Evolutionary conservation across 1,140 invertebrate species (phyloP).

Genomic region (Scaptodrosophila lebanonensis): DNA sequence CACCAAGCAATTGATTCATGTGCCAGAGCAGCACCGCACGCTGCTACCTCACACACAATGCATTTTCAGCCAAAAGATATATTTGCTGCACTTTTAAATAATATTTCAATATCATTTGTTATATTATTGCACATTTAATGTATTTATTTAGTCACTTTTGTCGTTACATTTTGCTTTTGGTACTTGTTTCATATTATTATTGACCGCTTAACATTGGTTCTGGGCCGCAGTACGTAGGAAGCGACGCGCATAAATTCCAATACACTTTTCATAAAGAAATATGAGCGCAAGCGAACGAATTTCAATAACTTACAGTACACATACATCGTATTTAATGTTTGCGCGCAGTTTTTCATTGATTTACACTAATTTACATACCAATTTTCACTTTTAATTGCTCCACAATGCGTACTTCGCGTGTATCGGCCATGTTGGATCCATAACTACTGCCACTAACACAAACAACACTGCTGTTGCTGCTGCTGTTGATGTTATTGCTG

Average conservation of each 20-base stretch:
- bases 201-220: slow-evolving; percentile 15
- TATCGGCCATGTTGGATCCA: slow-evolving; percentile 91
- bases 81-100: slow-evolving; percentile 28
- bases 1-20: slow-evolving; percentile 30
- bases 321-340: slow-evolving; percentile 12
- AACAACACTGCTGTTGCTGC: slow-evolving; percentile 49
- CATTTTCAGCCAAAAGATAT: slow-evolving; percentile 48
- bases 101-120: slow-evolving; percentile 7
- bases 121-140: not conserved
- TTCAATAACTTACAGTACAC: slow-evolving; percentile 20
- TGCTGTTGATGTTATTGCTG: slow-evolving; percentile 22
- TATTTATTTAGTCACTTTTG: slow-evolving; percentile 1
- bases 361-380: slow-evolving; percentile 81
- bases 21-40: slow-evolving; percentile 38
- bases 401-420: slow-evolving; percentile 89
- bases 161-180: slow-evolving; percentile 2
- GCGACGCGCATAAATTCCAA: slow-evolving; percentile 59
- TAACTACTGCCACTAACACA: slow-evolving; percentile 78
- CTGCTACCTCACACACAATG: slow-evolving; percentile 38
- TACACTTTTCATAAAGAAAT: slow-evolving; percentile 57
- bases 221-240: slow-evolving; percentile 25
- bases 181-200: slow-evolving; percentile 15
- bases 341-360: slow-evolving; percentile 31
- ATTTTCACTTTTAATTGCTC: slow-evolving; percentile 93
- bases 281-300: slow-evolving; percentile 19